Base-by-base conservation (phyloP, 2,888 invertebrate genomes). In the Cheilosia pagana region DNA sequence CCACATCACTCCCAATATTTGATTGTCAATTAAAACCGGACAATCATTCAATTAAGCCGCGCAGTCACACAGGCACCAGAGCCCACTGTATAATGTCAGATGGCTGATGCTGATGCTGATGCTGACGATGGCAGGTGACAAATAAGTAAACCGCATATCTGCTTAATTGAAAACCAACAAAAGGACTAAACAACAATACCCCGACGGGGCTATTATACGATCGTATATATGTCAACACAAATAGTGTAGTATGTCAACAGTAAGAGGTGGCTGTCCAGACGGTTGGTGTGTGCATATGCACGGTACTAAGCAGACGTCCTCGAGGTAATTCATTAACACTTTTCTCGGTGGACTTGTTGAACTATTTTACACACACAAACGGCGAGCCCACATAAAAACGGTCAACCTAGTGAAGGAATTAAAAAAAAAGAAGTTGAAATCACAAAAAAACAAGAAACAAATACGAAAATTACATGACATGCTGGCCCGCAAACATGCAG, bases 281-380 rank as follows among this genome's bases (percentile, higher is more conserved):
- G 31, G 21, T 16, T 21, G 5, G 21, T 50, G 3, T 5, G 31
- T 23, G 25, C 43, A 23, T 12, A 8, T 28, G 10, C 10, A 10
- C 25, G 45, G 23, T 25, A 48, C 53, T 45, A 39, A 43, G 68
- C 68, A 79, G 74, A 83, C 76, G 90, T 90, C 90, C 90, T 90
- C 90, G 90, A 90, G 90, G 89, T 89, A 90, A 90, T 90, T 90
- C 90, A 90, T 90, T 90, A 90, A 90, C 90, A 90, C 90, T 90
- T 89, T 88, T 88, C 88, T 7, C 57, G 43, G 70, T 35, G 39
- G 48, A 59, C 71, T 41, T 72, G 60, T 62, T 52, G 23, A 68
- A 71, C 74, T 74, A 59, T 82, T 82, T 67, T 52, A 48, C 8
- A 0, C 50, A 25, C 12, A 28, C 45, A 31, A n/a, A n/a, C 14